These are phyloP conservation scores for Phoenoteleia sp. DNA, from an alignment of 2,888 invertebrate genomes.

Conservation along the genomic window DNA sequence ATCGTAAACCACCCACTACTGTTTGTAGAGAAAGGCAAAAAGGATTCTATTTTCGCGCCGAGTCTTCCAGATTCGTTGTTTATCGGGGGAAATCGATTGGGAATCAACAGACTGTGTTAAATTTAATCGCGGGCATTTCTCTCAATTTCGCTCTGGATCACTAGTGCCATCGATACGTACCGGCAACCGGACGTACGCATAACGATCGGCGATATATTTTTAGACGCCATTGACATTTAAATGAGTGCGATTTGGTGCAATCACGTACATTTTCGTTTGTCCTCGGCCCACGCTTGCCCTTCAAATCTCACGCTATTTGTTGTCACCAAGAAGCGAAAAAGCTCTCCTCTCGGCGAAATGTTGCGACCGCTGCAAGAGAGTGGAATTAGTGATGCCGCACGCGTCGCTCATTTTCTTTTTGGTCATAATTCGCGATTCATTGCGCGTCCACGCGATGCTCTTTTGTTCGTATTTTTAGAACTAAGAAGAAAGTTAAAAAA, in stretches of 20 bases:
- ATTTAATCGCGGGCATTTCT: constrained; percentile 15
- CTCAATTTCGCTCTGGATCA: neutral
- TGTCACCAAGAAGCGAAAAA: constrained; percentile 4
- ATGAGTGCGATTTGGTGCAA: constrained; percentile 73
- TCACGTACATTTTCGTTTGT: constrained; percentile 67
- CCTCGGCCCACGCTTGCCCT: constrained; percentile 71
- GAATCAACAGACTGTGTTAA: constrained; percentile 7
- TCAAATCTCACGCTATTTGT: constrained; percentile 63
- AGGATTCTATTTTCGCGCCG: constrained; percentile 17
- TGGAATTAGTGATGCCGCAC: neutral
- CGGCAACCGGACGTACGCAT: constrained; percentile 38
- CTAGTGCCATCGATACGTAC: neutral
- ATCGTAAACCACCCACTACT: constrained; percentile 76
- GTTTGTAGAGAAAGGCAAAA: neutral
- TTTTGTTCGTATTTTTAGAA: neutral
- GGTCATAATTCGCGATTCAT: constrained; percentile 5
- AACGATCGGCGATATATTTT: constrained; percentile 76
- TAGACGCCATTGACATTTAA: constrained; percentile 83
- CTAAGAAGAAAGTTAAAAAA: neutral
- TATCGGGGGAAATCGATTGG: neutral
- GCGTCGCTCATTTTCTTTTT: neutral
- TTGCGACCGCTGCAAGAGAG: neutral
- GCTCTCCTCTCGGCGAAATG: neutral
- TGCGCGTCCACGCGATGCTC: neutral
- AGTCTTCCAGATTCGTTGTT: neutral